Evolutionary conservation across 2,888 invertebrate species (phyloP), one percentile per base, ranked within the genome.

Genomic region (Drosophila merina): DNA sequence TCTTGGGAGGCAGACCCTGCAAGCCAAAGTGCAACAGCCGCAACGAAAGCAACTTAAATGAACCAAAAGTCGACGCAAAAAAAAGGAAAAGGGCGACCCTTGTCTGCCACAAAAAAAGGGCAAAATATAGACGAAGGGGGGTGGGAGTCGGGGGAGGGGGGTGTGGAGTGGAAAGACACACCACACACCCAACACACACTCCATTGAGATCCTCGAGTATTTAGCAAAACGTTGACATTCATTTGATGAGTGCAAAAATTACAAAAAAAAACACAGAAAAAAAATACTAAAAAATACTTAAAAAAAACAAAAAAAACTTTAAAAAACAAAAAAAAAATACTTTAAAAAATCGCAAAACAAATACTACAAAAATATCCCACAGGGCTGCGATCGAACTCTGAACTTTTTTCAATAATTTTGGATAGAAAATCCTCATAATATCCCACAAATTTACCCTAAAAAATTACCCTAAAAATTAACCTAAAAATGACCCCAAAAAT

Each of bases 211-310:
- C 66, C 82, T 62, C 57, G 54, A 74, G 79, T 82, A 83, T 87
- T 83, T 83, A 87, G 87, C 87, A 81, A 87, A 73, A 77, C 62
- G 82, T 60, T 83, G 82, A 81, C 81, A 87, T 75, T 84, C 49
- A 73, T 76, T 72, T 74, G 72, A 56, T 68, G 56, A 57, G 69
- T 74, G 62, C 40, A 30, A 47, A 51, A 59, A 51, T 51, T 7
- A 54, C 57, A 47, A 36, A 45, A 44, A 47, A 66, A 49, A 49
- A 20, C 20, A 26, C 26, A n/a, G 20, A 20, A 20, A 20, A 14
- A 2, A 20, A 20, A 20, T 20, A 48, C 45, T 20, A 26, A 31
- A 45, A 45, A 20, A 12, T 51, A 20, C 20, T 20, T 1, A 20
- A 20, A 1, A 20, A 20, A 20, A 2, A 20, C 20, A 20, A 20